Evolutionary conservation across 2,888 invertebrate species (phyloP), one percentile per base, ranked within the genome.

Genomic region (Rhogogaster chlorosoma): DNA sequence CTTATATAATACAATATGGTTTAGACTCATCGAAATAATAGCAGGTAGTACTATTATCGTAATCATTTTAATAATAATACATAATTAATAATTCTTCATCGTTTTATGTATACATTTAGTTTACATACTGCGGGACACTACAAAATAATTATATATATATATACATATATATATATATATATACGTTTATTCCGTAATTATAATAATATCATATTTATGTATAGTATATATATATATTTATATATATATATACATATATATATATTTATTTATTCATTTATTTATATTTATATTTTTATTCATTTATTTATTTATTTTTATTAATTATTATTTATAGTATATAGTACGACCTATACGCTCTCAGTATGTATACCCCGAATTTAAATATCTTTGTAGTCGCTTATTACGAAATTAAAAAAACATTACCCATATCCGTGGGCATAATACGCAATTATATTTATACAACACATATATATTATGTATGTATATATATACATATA

Each of bases 91-190:
- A 26, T 53, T 53, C n/a, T 53, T 45, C 29, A 49, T 77, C n/a
- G 18, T 77, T 53, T 53, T 61, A 61, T 61, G 36, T 61, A 80
- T 85, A 53, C 45, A 84, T 85, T 70, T 92, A 92, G 92, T 92
- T 92, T 93, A 92, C 93, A 92, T 92, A 91, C 91, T 92, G 91
- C 90, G 87, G 90, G 91, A 92, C 91, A 92, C 93, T 93, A 93
- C 92, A 93, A 93, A 93, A 93, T 92, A 93, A 91, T 92, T 91
- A 91, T 91, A 90, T 92, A 88, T 88, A 87, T 88, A 88, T 89
- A 88, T 86, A 87, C 87, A 85, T 87, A 85, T 38, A 38, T 42
- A n/a, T n/a, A 53, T 91, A 90, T 91, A 90, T 95, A 95, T 94
- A 95, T 95, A 94, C 18, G n/a, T 53, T 53, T 53, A 53, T 53